Conservation (phyloP, 2,888 invertebrate species). For the Ephialtes manifestator region DNA sequence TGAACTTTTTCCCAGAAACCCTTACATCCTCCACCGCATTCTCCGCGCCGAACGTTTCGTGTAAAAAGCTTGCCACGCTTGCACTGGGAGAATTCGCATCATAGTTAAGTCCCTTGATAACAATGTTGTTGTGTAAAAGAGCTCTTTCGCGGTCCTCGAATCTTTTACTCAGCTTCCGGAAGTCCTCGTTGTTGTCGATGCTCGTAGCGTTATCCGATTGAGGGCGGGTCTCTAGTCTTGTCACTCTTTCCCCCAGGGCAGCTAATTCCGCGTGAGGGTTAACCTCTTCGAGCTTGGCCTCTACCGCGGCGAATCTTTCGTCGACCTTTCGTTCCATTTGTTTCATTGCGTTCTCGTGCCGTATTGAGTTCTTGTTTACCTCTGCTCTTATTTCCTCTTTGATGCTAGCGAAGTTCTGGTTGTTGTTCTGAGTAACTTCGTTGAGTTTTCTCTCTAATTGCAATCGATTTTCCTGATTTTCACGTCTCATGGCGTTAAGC, state of each 20-base stretch:
- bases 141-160: neutral
- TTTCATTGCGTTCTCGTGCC: conserved; percentile 5
- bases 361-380: neutral
- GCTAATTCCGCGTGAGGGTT: neutral
- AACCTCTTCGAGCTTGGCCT: conserved; percentile 16
- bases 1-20: conserved; percentile 6
- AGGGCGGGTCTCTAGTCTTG: neutral
- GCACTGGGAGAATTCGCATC: neutral
- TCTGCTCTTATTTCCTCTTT: conserved; percentile 8
- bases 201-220: neutral
- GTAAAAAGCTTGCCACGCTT: neutral
- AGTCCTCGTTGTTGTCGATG: neutral
- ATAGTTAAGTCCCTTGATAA: neutral
- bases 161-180: neutral
- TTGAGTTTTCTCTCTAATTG: conserved; percentile 2
- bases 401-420: neutral
- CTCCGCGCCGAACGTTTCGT: neutral
- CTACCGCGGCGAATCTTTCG: conserved; percentile 3
- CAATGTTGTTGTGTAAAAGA: neutral
- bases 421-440: neutral
- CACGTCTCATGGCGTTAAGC: neutral
- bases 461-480: conserved; percentile 9
- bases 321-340: neutral
- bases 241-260: neutral
- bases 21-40: conserved; percentile 13